Evolutionary conservation across 2,113 vertebrate genomes (phyloP), one percentile per base, ranked within the genome.

Genomic region (Plestiodon gilberti): DNA sequence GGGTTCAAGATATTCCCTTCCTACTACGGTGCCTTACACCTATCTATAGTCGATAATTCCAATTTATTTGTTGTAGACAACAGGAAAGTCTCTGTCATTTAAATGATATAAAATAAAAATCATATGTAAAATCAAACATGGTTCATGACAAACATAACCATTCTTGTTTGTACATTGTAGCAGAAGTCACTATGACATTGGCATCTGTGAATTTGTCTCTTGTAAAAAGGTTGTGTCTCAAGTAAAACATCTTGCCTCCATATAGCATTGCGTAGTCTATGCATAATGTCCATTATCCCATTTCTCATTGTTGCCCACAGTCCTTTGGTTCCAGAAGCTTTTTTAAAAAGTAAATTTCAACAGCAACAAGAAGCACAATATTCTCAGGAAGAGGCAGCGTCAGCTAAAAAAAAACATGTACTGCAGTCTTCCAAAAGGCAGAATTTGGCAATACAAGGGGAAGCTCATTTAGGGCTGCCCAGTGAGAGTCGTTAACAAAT

Each of bases 401-500:
- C 62, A 83, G 52, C 79, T 40, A 62, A 89, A 85, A 89, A 70
- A 33, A n/a, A n/a, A n/a, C n/a, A 38, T 77, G 55, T 38, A 23
- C n/a, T 82, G 18, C 43, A 38, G 38, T 86, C 17, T 81, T 82
- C 65, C 65, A 86, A 89, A 86, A 64, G 57, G 25, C 55, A 82
- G 40, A 40, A 62, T 82, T 89, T 78, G 28, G 59, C 84, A 78
- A 86, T 65, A 71, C 25, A 52, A 65, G 57, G 52, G 55, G 57
- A 86, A 82, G 67, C n/a, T 78, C 25, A 78, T 89, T 78, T 78
- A 86, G 65, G 84, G 25, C 43, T 17, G 13, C 40, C 79, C 64
- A 82, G 43, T 62, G 79, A 85, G 62, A 82, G 33, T 57, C 83
- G 3, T 65, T 78, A 89, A 82, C 65, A 64, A 73, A 82, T 82